These are phyloP conservation scores for Erythrocebus patas DNA, from an alignment of 2,113 vertebrate species.

Conservation along the genomic window DNA sequence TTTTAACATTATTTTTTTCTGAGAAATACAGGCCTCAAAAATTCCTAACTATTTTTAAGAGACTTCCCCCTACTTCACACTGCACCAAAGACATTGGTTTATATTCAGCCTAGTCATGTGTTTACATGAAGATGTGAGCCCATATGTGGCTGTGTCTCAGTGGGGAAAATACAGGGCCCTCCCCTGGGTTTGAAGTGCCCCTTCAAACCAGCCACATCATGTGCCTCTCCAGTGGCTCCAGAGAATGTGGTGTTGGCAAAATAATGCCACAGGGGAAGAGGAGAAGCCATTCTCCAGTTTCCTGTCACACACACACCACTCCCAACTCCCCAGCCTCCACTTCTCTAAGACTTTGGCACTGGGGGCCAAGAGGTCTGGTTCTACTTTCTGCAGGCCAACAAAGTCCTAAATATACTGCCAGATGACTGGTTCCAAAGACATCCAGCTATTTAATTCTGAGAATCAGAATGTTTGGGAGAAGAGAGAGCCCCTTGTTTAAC, in stretches of 20 bases:
- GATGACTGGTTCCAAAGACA: background rate
- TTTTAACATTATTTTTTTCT: background rate
- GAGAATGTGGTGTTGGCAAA: background rate
- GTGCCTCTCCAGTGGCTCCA: background rate
- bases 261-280: background rate
- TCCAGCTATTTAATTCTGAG: background rate
- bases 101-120: background rate
- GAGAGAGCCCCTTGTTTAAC: background rate
- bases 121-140: background rate
- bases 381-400: background rate
- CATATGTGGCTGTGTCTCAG: background rate
- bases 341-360: background rate
- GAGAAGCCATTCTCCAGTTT: background rate
- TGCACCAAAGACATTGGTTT: background rate
- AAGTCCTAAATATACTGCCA: background rate
- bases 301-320: background rate
- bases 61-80: background rate
- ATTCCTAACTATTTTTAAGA: background rate
- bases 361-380: background rate
- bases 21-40: background rate
- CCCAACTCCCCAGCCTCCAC: background rate
- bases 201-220: background rate
- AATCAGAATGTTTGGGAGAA: constrained; percentile 31
- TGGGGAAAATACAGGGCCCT: background rate
- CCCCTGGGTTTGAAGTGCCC: background rate